Evolutionary conservation across 2,888 invertebrate genomes (phyloP).

Genomic region (Plebejus anna): DNA sequence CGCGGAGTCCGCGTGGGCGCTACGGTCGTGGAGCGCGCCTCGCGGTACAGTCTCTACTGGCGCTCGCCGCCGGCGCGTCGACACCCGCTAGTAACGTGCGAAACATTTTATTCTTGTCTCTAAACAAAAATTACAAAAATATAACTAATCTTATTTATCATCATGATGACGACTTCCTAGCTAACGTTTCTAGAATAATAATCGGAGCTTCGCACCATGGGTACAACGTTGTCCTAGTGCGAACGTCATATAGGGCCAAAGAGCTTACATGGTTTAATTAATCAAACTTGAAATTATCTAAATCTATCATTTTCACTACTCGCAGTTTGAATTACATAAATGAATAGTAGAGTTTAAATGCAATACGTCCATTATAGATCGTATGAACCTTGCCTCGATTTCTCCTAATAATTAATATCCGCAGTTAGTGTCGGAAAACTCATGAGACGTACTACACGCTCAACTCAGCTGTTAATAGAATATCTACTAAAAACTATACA

Average conservation of each 20-base stretch:
- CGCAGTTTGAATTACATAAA: background rate
- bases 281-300: background rate
- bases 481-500: too few species aligned
- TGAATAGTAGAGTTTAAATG: background rate
- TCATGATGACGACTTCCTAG: slow-evolving; percentile 24
- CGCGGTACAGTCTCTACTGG: slow-evolving; percentile 58
- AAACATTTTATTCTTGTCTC: slow-evolving; percentile 37
- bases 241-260: background rate
- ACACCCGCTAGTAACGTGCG: slow-evolving; percentile 35
- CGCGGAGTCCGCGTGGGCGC: slow-evolving; percentile 45
- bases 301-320: background rate
- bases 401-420: background rate
- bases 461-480: background rate
- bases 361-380: background rate
- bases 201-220: slow-evolving; percentile 2
- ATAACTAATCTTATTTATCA: slow-evolving; percentile 28
- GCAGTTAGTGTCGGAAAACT: background rate
- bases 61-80: slow-evolving; percentile 29
- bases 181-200: slow-evolving; percentile 6
- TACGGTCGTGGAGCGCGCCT: slow-evolving; percentile 50
- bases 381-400: slow-evolving; percentile 18
- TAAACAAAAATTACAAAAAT: slow-evolving; percentile 34
- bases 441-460: background rate
- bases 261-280: background rate
- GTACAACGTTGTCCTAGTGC: background rate